Evolutionary conservation across 2,797 vertebrate species (phyloP), one percentile per base, ranked within the genome.

Genomic region (Enteromius radiatus): DNA sequence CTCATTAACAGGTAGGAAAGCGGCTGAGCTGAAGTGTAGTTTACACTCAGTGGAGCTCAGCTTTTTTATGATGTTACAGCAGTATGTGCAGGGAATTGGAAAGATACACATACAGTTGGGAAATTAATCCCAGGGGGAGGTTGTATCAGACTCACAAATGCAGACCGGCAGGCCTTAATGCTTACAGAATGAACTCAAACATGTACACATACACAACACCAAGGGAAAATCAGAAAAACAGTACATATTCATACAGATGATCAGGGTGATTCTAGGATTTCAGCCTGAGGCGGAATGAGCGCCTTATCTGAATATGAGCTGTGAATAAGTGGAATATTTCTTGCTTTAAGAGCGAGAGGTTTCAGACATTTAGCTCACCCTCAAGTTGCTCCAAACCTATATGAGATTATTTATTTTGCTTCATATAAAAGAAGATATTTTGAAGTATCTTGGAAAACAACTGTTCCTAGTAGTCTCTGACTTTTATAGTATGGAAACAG

Each of bases 1-100:
- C 81, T 83, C 81, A 83, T 83, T 83, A 77, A 83, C 52, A 83
- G 64, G 38, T 69, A 47, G 21, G 36, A 61, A 59, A 76, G 15
- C 1, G 64, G 49, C 6, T 69, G 70, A 52, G 45, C 59, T 67
- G 59, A 67, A 74, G 56, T 38, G 45, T 64, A 65, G 61, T 81
- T 81, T 81, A 75, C n/a, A 54, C 45, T 65, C 33, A 21, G 45
- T 28, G 52, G 28, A 61, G 68, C 52, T 71, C 38, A 31, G 10
- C 17, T 74, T 36, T 80, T 23, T 56, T 74, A 21, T 23, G 41
- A 61, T 43, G 61, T 75, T 81, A 49, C 69, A 49, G 21, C 15
- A 36, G 31, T 15, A 41, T 74, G 70, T 81, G 61, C 43, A 67
- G 41, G 15, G 67, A 64, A 75, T 43, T 28, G n/a, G 45, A 81